phyloP scores from a whole-genome alignment of 1,140 invertebrate species.

The Pseudomyrmex gracilis region DNA sequence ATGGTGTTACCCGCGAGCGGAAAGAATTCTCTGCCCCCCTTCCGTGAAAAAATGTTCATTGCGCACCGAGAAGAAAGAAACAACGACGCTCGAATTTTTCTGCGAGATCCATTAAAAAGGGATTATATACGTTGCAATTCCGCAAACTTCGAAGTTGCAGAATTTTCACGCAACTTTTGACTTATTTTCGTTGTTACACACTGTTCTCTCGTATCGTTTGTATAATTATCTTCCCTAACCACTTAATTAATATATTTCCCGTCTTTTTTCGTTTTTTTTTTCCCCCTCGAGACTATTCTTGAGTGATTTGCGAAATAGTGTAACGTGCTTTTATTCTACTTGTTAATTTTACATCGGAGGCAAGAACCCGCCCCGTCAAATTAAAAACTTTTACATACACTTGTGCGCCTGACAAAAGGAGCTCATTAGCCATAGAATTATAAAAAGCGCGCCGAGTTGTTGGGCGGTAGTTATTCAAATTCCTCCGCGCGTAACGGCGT shows the following conservation, averaged over 20 bases:
- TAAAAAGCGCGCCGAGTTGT: conserved; percentile 41
- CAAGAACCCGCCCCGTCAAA: conserved; percentile 11
- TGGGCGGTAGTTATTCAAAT: conserved; percentile 48
- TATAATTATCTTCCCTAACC: too few relatives aligned
- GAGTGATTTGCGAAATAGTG: conserved; percentile 23
- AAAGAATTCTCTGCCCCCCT: not conserved
- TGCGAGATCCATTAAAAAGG: not conserved
- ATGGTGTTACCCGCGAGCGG: conserved; percentile 15
- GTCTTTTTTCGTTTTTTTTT: not conserved
- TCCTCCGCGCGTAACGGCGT: conserved; percentile 27
- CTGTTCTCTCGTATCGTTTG: too few relatives aligned
- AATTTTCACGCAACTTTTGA: too few relatives aligned
- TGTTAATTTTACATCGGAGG: conserved; percentile 3
- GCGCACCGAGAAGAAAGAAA: not conserved
- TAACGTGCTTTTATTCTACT: conserved; percentile 2
- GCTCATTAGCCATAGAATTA: conserved; percentile 49
- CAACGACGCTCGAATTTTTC: not conserved
- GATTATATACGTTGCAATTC: not conserved
- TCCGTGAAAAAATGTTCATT: conserved; percentile 29
- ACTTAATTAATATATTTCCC: conserved; percentile 6
- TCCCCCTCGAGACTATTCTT: conserved; percentile 1
- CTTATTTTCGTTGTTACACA: too few relatives aligned
- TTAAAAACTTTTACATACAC: conserved; percentile 28
- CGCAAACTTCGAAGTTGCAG: too few relatives aligned
- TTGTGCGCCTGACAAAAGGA: conserved; percentile 23